These are phyloP conservation scores for Thamnophis sirtalis DNA, from an alignment of 2,113 vertebrate genomes.

Conservation along the genomic window DNA sequence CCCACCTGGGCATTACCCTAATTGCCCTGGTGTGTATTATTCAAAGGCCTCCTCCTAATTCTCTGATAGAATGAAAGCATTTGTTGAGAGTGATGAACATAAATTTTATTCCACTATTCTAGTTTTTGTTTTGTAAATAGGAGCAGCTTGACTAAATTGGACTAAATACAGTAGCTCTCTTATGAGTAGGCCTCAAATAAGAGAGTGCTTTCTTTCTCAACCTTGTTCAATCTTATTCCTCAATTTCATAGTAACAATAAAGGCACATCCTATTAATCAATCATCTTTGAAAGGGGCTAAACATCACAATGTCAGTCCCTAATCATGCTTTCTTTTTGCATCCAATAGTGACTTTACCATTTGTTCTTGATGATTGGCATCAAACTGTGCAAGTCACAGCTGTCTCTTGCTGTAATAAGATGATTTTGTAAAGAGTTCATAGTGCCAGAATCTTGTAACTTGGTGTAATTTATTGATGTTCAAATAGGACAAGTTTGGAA, in stretches of 20 bases:
- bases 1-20: not conserved
- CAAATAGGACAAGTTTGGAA: not conserved
- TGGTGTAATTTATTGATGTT: accelerated
- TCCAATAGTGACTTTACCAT: constrained; percentile 2
- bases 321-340: constrained; percentile 2
- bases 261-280: constrained; percentile 34
- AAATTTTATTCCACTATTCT: constrained; percentile 10
- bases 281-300: constrained; percentile 33
- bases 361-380: not conserved
- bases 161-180: not conserved
- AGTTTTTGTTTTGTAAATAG: constrained; percentile 10
- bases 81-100: not conserved
- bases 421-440: not conserved
- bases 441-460: not conserved
- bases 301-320: constrained; percentile 16
- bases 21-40: not conserved
- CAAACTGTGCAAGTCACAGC: not conserved
- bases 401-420: not conserved
- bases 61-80: not conserved
- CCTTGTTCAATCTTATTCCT: not conserved
- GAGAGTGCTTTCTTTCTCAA: constrained; percentile 9
- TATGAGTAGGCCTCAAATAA: constrained; percentile 30
- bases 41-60: constrained; percentile 13
- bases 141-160: not conserved
- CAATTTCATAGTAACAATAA: constrained; percentile 34